Base-by-base conservation (phyloP, 1,140 invertebrate species). In the Diorhabda carinulata region DNA sequence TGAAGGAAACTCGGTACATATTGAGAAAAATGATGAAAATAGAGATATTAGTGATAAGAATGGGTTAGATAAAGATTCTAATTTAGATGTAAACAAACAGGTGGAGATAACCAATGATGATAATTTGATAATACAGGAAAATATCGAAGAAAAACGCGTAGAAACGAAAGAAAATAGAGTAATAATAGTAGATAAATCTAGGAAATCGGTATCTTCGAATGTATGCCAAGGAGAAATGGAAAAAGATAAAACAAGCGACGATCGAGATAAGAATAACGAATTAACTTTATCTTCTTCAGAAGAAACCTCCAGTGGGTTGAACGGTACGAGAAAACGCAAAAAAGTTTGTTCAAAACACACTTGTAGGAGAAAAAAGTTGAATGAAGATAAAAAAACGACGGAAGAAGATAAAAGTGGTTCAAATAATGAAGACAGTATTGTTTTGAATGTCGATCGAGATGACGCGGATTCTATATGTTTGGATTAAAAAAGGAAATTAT, bases 401-500 rank as follows among this genome's bases (percentile, higher is more conserved):
- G 42, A 52, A 5, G 57, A 25, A 7, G 59, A 56, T 57, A 61
- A 68, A 7, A 69, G 61, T 44, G 9, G 9, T 8, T 3, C 56
- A 43, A 70, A 73, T 6, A 70, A 75, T 52, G 59, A 58, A 25
- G 75, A 76, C 57, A 72, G 71, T 58, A 71, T 76, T 52, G 68
- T 76, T 42, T 68, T 76, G n/a, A 75, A 75, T 72, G 68, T 75
- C 41, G 74, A 76, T 57, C 70, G 75, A 57, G 70, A 71, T 63
- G 75, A 76, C 63, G 60, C 74, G 40, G 73, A 74, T 69, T 73
- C 70, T 61, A 71, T 76, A 56, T 67, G 72, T 59, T 64, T 64
- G 43, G 74, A 76, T 64, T 76, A 66, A 71, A 6, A 25, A 25
- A 25, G 25, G 25, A 25, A 25, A 25, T 25, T 25, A 25, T 25